A percentile compares a stretch with the other conserved stretches of the same genome.
Evolutionary conservation across 2,888 invertebrate genomes (phyloP).

Genomic region (Folsomia manolachei): DNA sequence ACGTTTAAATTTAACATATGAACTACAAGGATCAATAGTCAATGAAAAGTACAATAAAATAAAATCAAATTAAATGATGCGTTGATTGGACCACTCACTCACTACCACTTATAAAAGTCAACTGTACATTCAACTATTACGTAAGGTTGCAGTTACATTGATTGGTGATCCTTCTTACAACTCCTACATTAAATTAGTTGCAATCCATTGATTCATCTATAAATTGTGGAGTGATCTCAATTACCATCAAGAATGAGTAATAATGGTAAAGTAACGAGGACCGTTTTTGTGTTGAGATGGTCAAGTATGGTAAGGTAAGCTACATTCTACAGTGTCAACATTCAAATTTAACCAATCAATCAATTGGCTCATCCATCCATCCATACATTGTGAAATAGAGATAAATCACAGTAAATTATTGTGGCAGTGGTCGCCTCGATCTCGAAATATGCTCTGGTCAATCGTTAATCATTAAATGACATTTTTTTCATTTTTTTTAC

Average conservation of each 20-base stretch:
- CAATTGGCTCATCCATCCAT: too few relatives aligned
- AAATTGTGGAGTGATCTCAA: neutral
- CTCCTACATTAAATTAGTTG: neutral
- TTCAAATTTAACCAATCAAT: neutral
- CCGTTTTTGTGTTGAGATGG: neutral
- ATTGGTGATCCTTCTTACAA: neutral
- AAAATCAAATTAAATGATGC: neutral
- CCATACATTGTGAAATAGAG: too few relatives aligned
- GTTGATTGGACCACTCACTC: neutral
- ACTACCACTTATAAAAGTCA: neutral
- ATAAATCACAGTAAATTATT: too few relatives aligned
- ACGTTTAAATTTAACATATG: too few relatives aligned
- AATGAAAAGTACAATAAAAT: neutral
- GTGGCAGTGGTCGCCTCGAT: too few relatives aligned
- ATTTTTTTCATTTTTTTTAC: too few relatives aligned
- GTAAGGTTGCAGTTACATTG: neutral
- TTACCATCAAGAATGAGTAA: neutral
- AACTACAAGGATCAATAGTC: neutral
- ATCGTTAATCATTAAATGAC: too few relatives aligned
- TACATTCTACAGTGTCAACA: too few relatives aligned
- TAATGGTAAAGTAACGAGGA: too few relatives aligned
- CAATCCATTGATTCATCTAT: neutral
- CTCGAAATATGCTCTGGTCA: too few relatives aligned
- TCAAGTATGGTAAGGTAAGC: too few relatives aligned
- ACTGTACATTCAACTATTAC: neutral